Conservation (phyloP, 2,888 invertebrate species). For the Pollenia griseotomentosa region DNA sequence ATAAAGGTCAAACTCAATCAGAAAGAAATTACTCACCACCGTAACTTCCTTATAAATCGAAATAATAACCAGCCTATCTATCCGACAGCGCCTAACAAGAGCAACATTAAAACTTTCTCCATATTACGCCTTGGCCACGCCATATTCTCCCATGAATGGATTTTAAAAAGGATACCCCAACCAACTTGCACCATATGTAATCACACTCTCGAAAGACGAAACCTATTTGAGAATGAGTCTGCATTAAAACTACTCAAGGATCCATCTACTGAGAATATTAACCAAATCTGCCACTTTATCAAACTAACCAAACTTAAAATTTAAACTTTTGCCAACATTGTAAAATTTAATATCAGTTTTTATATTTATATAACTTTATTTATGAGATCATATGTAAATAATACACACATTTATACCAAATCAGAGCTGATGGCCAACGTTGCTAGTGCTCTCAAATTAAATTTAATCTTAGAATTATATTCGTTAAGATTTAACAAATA, state of each 20-base stretch:
- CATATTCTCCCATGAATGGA: constrained; percentile 14
- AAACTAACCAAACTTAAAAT: constrained; percentile 13
- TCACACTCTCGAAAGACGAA: neutral
- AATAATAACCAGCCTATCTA: neutral
- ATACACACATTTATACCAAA: no score
- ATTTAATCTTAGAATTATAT: no score
- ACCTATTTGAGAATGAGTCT: neutral
- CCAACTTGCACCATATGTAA: constrained; percentile 11
- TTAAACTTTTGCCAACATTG: neutral
- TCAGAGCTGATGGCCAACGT: no score
- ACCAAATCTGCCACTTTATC: constrained; percentile 7
- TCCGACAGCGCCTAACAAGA: neutral
- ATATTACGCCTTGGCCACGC: constrained; percentile 26
- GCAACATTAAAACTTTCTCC: constrained; percentile 8
- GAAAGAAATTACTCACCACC: neutral
- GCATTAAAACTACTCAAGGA: neutral
- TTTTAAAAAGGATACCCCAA: neutral
- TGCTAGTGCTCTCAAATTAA: no score
- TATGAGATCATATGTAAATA: no score
- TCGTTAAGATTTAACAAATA: no score
- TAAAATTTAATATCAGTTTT: no score
- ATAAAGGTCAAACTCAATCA: neutral
- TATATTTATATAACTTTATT: no score
- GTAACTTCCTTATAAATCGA: neutral
- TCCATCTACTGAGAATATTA: constrained; percentile 14